Evolutionary conservation across 2,888 invertebrate genomes (phyloP), one percentile per base, ranked within the genome.

Genomic region (Phaonia tiefii): DNA sequence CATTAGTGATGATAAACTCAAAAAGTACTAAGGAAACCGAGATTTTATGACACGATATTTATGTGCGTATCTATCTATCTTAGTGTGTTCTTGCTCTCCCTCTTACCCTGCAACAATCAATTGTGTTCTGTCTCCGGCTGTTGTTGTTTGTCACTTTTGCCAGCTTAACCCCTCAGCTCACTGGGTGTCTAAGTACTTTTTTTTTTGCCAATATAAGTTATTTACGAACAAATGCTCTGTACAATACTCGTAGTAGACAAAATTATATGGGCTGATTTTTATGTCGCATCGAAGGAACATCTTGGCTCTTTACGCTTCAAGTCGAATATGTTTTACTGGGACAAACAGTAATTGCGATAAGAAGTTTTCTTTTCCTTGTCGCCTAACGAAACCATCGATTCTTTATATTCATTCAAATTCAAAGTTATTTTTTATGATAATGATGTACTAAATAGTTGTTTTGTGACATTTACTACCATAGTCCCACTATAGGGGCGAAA

Each of bases 51-150:
- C 60, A 60, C 11, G 13, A 22, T 54, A 54, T 54, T 54, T 25
- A 54, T 54, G 54, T 54, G 54, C 54, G 54, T 54, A 22, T 54
- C n/a, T n/a, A n/a, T n/a, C n/a, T n/a, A n/a, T n/a, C 54, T 54
- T 2, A 17, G 25, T 10, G 1, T 51, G n/a, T n/a, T n/a, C n/a
- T 22, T 31, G 31, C 31, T 22, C 22, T 54, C 31, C 7, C 25
- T 49, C 44, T 8, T 54, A 54, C 25, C 54, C 31, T 31, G 31
- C 3, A 5, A 31, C 8, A 31, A 31, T 31, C 31, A 31, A 31
- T 31, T 31, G 31, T 31, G 31, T 8, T 31, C 31, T 8, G 8
- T 31, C 31, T 31, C 31, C 31, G 31, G 49, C 7, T 49, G 49
- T 15, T 49, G 49, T 49, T 49, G 17, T 15, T 49, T 49, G 15